Evolutionary conservation across 1,140 invertebrate genomes (phyloP).

Genomic region (Daktulosphaira vitifoliae): DNA sequence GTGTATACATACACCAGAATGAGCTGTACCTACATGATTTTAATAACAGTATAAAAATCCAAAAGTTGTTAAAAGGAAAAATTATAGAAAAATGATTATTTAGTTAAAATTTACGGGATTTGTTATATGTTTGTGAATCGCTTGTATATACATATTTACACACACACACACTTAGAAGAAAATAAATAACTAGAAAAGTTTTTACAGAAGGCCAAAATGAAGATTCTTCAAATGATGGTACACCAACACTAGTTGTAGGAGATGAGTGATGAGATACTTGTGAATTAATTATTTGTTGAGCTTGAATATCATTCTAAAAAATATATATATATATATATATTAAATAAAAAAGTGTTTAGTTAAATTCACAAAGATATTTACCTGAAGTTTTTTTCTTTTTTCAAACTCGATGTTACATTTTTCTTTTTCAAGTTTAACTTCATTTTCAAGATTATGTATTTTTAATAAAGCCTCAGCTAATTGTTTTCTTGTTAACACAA

Average conservation of each 20-base stretch:
- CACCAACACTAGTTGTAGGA: constrained; percentile 15
- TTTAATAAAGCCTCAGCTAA: constrained; percentile 14
- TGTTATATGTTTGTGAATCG: no score
- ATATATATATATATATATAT: not conserved
- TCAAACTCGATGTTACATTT: constrained; percentile 18
- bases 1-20: no score
- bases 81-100: no score
- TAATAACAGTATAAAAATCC: no score
- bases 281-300: constrained; percentile 1
- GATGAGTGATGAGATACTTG: constrained; percentile 21
- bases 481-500: not conserved
- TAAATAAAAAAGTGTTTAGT: no score
- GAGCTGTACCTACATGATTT: no score
- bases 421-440: constrained; percentile 21
- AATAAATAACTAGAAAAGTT: not conserved
- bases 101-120: no score
- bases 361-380: not conserved
- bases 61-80: no score
- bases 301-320: not conserved
- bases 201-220: constrained; percentile 34
- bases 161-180: not conserved
- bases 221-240: constrained; percentile 32
- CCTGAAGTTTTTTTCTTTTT: constrained; percentile 23
- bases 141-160: not conserved
- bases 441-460: constrained; percentile 27